A percentile compares a stretch with the other conserved stretches of the same genome.
Evolutionary conservation across 2,888 invertebrate genomes (phyloP).

Genomic region (Capitulum mitella): DNA sequence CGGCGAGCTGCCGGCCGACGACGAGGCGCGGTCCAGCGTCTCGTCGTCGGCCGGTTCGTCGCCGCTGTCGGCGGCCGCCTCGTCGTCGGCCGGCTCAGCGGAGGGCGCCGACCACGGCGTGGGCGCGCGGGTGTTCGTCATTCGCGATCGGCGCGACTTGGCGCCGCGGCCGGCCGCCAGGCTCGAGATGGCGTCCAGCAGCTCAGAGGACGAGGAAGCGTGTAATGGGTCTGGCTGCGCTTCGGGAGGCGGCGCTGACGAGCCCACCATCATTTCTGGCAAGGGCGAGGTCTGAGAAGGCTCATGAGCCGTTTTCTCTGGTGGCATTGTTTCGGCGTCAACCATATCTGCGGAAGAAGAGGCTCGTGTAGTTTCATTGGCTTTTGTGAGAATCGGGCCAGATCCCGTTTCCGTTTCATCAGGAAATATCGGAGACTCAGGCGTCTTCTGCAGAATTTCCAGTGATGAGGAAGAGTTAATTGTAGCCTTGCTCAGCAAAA

Average conservation of each 20-base stretch:
- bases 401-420: too few species aligned
- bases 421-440: too few species aligned
- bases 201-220: not conserved
- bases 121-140: not conserved
- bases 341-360: not conserved
- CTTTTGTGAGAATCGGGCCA: too few species aligned
- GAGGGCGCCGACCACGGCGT: conserved; percentile 3
- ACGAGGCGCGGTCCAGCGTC: not conserved
- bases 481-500: too few species aligned
- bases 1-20: not conserved
- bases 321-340: too few species aligned
- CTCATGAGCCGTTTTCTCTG: too few species aligned
- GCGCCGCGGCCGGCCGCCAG: not conserved
- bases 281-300: too few species aligned
- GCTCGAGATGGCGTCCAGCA: not conserved
- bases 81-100: not conserved
- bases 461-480: too few species aligned
- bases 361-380: not conserved
- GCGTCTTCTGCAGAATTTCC: too few species aligned
- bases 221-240: not conserved
- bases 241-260: not conserved
- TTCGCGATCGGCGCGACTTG: not conserved
- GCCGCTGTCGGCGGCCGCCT: not conserved
- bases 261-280: too few species aligned
- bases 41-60: not conserved